Percentiles rank a stretch among this genome's conserved stretches.
These are phyloP conservation scores for Lerema accius DNA, from an alignment of 1,140 invertebrate species.

Conservation along the genomic window DNA sequence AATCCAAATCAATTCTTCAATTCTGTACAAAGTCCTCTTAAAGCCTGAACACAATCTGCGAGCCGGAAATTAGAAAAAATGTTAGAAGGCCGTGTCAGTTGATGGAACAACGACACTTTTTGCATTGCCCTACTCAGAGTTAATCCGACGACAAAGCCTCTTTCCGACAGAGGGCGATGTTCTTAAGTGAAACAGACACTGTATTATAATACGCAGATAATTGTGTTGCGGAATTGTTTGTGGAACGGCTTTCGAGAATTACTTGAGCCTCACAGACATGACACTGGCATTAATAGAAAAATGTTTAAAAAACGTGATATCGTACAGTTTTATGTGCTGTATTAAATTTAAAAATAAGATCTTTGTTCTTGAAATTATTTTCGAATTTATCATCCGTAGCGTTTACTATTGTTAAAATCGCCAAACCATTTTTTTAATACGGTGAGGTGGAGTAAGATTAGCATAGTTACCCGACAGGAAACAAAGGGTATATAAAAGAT, in stretches of 20 bases:
- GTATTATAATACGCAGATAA: slow-evolving; percentile 16
- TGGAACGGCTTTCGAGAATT: not conserved
- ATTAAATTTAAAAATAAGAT: no score
- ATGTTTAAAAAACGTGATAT: no score
- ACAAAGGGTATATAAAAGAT: no score
- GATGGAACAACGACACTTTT: slow-evolving; percentile 28
- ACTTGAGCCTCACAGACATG: not conserved
- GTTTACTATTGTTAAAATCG: no score
- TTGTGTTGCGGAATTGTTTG: slow-evolving; percentile 10
- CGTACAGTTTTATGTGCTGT: no score
- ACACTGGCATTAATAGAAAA: no score
- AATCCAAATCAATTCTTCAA: slow-evolving; percentile 21
- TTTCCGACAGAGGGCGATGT: slow-evolving; percentile 15
- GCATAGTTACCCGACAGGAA: no score
- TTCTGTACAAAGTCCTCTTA: slow-evolving; percentile 11
- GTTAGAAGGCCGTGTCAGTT: slow-evolving; percentile 19
- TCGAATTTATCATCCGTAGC: no score
- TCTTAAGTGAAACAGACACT: slow-evolving; percentile 27
- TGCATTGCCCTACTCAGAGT: slow-evolving; percentile 26
- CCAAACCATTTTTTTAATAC: no score
- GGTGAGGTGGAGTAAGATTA: no score
- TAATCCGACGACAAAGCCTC: slow-evolving; percentile 27
- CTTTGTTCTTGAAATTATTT: no score
- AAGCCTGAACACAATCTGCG: slow-evolving; percentile 20
- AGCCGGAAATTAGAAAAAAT: slow-evolving; percentile 30